phyloP scores from a whole-genome alignment of 2,888 invertebrate species.

The Volucella inanis region DNA sequence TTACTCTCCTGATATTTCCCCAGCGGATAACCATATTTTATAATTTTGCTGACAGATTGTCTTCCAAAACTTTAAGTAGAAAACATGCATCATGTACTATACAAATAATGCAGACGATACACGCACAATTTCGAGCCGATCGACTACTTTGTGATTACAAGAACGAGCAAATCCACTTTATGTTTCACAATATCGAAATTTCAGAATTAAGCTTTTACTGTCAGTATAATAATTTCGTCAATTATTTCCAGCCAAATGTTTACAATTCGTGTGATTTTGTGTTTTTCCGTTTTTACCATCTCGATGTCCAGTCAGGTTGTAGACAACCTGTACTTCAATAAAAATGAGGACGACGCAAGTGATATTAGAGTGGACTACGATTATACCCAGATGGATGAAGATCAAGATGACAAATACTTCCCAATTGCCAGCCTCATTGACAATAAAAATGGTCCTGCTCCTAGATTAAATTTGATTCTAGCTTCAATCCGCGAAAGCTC shows the following conservation, averaged over 20 bases:
- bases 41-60: no score
- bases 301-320: not conserved
- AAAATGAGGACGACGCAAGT: constrained; percentile 18
- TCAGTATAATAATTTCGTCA: not conserved
- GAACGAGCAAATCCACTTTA: no score
- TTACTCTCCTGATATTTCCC: no score
- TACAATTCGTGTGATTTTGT: constrained; percentile 25
- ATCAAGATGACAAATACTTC: constrained; percentile 25
- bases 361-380: constrained; percentile 27
- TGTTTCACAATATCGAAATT: no score
- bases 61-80: no score
- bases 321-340: constrained; percentile 1
- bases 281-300: constrained; percentile 12
- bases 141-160: no score
- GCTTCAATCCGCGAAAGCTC: constrained; percentile 53
- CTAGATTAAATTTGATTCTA: constrained; percentile 33
- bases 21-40: no score
- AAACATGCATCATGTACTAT: no score
- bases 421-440: not conserved
- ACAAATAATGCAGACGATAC: no score
- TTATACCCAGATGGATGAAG: not conserved
- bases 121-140: no score
- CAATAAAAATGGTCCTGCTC: not conserved
- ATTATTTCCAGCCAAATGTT: constrained; percentile 25
- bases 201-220: no score